Percentiles rank a stretch among this genome's conserved stretches.
Evolutionary conservation across 2,888 invertebrate species (phyloP).

Genomic region (Agonopterix heracliana): DNA sequence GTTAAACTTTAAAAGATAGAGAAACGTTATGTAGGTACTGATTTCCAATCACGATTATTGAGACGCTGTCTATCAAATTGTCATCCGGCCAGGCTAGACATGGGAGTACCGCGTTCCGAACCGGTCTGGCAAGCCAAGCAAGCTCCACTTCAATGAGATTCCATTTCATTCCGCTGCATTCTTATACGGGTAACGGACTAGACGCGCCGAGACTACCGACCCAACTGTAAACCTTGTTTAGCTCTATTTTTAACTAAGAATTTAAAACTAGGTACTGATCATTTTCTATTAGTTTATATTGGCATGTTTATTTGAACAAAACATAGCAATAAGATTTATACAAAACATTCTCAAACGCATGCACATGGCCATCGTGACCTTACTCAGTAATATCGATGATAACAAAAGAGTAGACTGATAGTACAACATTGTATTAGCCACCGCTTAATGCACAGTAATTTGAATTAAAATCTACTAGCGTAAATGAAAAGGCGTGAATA

Average conservation of each 20-base stretch:
- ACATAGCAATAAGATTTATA: slow-evolving; percentile 32
- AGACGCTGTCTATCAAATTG: slow-evolving; percentile 61
- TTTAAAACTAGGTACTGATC: slow-evolving; percentile 2
- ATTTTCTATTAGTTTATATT: slow-evolving; percentile 12
- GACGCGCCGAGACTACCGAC: slow-evolving; percentile 39
- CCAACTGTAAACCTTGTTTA: slow-evolving; percentile 29
- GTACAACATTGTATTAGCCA: not conserved
- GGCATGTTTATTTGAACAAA: slow-evolving; percentile 24
- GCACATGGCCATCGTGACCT: slow-evolving; percentile 33
- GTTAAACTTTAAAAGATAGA: slow-evolving; percentile 11
- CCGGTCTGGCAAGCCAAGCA: slow-evolving; percentile 36
- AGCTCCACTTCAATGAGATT: slow-evolving; percentile 71
- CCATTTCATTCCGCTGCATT: slow-evolving; percentile 72
- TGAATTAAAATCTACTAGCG: too few species aligned
- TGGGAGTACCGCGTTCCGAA: slow-evolving; percentile 37
- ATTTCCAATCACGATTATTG: slow-evolving; percentile 40
- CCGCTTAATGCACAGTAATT: too few species aligned
- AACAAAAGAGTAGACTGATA: not conserved
- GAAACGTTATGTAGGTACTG: slow-evolving; percentile 10
- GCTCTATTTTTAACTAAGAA: slow-evolving; percentile 19
- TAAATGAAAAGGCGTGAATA: too few species aligned
- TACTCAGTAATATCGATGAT: slow-evolving; percentile 23
- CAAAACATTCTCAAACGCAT: slow-evolving; percentile 29
- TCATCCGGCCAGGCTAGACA: slow-evolving; percentile 52
- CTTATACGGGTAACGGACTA: slow-evolving; percentile 68